Base-by-base conservation (phyloP, 2,888 invertebrate species). In the Strigamia maritima region DNA sequence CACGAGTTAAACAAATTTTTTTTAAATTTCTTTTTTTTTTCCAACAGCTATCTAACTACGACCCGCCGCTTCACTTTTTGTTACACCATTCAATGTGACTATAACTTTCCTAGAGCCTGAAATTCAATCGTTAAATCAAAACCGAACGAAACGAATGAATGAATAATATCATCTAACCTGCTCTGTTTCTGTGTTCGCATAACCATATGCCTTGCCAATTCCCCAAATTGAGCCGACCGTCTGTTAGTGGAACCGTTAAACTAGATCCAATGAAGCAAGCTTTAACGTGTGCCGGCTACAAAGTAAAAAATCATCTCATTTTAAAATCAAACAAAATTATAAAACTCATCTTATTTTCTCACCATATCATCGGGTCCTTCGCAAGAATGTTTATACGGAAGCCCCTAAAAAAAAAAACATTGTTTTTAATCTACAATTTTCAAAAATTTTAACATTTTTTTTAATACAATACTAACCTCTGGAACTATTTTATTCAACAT, bases 341-440 rank as follows among this genome's bases (percentile, higher is more conserved):
- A 6, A 78, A 40, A 79, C 31, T 75, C 38, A 26, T 26, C 65
- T n/a, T 60, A 35, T 8, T 84, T 65, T 65, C 89, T 90, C 87
- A 97, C 97, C 97, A 98, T 98, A 87, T 98, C 97, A 87, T 98
- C 98, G 82, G 97, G 97, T 83, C 98, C 98, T 90, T 98, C 98
- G 88, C 96, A 96, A 82, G 95, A 94, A 89, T 98, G 98, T 88
- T 94, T 91, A 88, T 97, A 98, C 84, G 94, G 94, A 88, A 95
- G 90, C 85, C 94, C 95, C 91, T 89, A 82, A 82, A 82, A 82
- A 40, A 80, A 79, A 75, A 65, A 76, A 75, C 14, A 76, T 38
- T 40, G 28, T 6, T 31, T 16, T 31, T 6, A 31, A 6, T 31
- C 6, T 31, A 31, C 2, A 31, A 31, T 6, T 31, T 2, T 31